phyloP scores from a whole-genome alignment of 2,888 invertebrate genomes.

The Caenorhabditis parvicauda region DNA sequence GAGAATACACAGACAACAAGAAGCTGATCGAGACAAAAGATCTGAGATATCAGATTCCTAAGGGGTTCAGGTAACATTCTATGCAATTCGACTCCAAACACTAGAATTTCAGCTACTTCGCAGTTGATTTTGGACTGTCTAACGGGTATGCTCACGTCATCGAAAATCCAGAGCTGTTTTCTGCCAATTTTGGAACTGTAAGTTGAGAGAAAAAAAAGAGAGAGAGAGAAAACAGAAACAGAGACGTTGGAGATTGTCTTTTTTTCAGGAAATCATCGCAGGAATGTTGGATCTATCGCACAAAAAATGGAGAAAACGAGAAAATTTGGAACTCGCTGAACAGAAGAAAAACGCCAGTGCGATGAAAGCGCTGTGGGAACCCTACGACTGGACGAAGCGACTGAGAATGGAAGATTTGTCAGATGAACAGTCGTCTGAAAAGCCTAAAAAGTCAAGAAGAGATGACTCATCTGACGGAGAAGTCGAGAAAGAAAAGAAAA shows the following conservation, averaged over 20 bases:
- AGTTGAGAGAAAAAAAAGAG: conserved; percentile 18
- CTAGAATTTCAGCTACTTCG: conserved; percentile 95
- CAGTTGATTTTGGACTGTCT: conserved; percentile 86
- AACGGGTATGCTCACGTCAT: conserved; percentile 91
- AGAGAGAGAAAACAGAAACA: background rate
- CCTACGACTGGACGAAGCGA: conserved; percentile 43
- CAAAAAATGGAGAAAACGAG: conserved; percentile 80
- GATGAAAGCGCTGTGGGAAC: conserved; percentile 38
- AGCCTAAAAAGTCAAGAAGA: too few relatives aligned
- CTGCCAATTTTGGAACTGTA: conserved; percentile 84
- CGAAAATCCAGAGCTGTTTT: conserved; percentile 85
- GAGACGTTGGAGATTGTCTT: background rate
- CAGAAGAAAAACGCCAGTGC: conserved; percentile 32
- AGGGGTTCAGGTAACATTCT: too few relatives aligned
- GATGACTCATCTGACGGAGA: too few relatives aligned
- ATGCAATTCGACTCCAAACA: conserved; percentile 6
- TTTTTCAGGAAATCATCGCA: conserved; percentile 78
- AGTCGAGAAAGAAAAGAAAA: too few relatives aligned
- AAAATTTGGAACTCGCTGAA: conserved; percentile 74
- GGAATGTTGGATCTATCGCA: conserved; percentile 85
- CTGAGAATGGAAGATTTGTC: conserved; percentile 4
- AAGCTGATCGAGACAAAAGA: conserved; percentile 76
- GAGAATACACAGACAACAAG: conserved; percentile 91
- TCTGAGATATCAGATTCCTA: conserved; percentile 80
- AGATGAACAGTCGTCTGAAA: too few relatives aligned